Base-by-base conservation (phyloP, 1,140 invertebrate genomes). In the Caenorhabditis tropicalis region DNA sequence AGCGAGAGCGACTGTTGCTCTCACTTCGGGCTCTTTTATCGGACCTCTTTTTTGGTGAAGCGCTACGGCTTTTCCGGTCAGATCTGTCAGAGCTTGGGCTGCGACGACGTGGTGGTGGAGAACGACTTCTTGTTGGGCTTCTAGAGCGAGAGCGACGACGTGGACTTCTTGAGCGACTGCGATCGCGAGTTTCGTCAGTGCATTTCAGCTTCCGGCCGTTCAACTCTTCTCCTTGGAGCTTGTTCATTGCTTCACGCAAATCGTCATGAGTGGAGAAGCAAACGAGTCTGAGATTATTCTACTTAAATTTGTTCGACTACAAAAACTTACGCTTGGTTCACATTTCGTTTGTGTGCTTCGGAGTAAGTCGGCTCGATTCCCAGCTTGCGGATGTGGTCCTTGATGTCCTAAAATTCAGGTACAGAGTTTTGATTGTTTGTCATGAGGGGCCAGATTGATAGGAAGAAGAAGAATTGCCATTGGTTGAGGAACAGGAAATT, bases 341-440 rank as follows among this genome's bases (percentile, higher is more conserved):
- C 94, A 79, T 95, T 94, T 90, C 96, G 95, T 91, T 98, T 98
- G 91, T 99, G 97, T 19, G 97, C 97, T 94, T 99, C 97, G 87
- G 98, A 98, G 92, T 98, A 99, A 49, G 97, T 98, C 4, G 99
- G 97, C 94, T 99, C 97, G 84, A 97, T 74, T 65, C 84, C 97
- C 90, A 96, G 96, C 92, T 98, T 96, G 91, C 98, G 94, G 97
- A 99, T 99, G 92, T 96, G 97, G 93, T 99, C 98, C 93, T 99
- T 99, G 91, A 99, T 93, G 93, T 99, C 98, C 96, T 98, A 93
- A 85, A 88, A 89, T 90, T 74, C 36, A 43, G 65, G 65, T 74
- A 74, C 65, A 74, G 65, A 12, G 21, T 43, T 36, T 74, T 74
- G 33, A 43, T 46, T 74, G 65, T 74, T 74, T 74, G 65, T 74